Conservation (phyloP, 2,113 vertebrate species). For the Tenebrosternarchus preto region DNA sequence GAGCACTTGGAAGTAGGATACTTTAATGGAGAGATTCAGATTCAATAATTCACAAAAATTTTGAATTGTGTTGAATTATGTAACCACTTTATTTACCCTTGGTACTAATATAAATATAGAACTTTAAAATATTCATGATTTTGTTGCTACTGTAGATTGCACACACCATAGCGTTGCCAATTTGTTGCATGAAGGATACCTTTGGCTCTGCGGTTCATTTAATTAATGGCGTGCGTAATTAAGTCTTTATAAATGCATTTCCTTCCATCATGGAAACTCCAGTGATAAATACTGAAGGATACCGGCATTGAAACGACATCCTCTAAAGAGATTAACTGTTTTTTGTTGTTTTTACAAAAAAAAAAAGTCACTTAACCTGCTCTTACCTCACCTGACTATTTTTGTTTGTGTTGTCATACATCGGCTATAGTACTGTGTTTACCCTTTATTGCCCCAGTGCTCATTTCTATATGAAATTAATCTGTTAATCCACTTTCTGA, state of each 20-base stretch:
- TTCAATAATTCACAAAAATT: neutral
- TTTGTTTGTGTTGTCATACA: too few relatives aligned
- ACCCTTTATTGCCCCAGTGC: too few relatives aligned
- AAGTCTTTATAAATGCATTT: neutral
- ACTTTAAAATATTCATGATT: neutral
- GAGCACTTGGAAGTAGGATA: neutral
- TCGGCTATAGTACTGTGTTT: too few relatives aligned
- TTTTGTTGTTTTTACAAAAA: too few relatives aligned
- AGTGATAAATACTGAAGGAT: too few relatives aligned
- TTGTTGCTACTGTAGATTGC: neutral
- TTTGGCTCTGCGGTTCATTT: neutral
- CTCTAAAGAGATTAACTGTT: too few relatives aligned
- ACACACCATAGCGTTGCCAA: neutral
- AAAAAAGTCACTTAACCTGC: too few relatives aligned
- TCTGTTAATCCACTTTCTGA: too few relatives aligned
- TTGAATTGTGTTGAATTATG: neutral
- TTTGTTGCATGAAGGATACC: neutral
- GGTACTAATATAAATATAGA: neutral
- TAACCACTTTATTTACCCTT: neutral
- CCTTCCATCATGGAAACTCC: too few relatives aligned
- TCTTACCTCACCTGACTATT: too few relatives aligned
- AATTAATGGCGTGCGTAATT: neutral
- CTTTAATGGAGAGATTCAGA: neutral
- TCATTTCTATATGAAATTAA: too few relatives aligned
- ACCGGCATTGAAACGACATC: too few relatives aligned